These are phyloP conservation scores for Phaedon cochleariae DNA, from an alignment of 2,888 invertebrate genomes.

Conservation along the genomic window DNA sequence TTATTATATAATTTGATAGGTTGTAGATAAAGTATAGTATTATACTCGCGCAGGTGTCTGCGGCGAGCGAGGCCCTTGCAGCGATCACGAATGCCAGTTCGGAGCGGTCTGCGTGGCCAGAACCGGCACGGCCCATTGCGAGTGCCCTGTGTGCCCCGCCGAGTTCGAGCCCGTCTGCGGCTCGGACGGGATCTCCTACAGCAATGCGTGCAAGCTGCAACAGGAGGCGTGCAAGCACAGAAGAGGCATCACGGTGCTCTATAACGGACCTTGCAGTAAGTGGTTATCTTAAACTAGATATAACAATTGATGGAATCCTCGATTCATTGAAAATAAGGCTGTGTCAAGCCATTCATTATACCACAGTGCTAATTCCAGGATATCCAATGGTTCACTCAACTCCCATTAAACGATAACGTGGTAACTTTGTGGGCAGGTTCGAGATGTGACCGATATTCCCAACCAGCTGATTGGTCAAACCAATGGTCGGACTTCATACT, in stretches of 20 bases:
- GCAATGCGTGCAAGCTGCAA: constrained; percentile 84
- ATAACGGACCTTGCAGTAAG: constrained; percentile 88
- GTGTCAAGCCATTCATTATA: too few relatives aligned
- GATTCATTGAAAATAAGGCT: too few relatives aligned
- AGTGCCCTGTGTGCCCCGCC: constrained; percentile 84
- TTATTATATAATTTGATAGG: too few relatives aligned
- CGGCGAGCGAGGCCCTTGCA: constrained; percentile 75
- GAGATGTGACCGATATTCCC: too few relatives aligned
- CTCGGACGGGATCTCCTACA: constrained; percentile 83
- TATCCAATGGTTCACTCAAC: too few relatives aligned
- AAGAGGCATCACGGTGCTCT: constrained; percentile 77
- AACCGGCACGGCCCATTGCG: constrained; percentile 77
- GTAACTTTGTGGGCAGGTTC: too few relatives aligned
- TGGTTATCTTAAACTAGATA: constrained; percentile 52
- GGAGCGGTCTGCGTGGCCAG: constrained; percentile 79
- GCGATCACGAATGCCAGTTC: constrained; percentile 76
- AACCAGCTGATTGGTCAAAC: too few relatives aligned
- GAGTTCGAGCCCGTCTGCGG: constrained; percentile 89
- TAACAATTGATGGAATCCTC: too few relatives aligned
- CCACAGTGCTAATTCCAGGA: too few relatives aligned
- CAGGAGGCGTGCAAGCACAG: constrained; percentile 81
- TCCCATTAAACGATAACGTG: too few relatives aligned
- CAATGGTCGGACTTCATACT: too few relatives aligned
- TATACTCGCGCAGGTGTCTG: constrained; percentile 65
- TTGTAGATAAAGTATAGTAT: too few relatives aligned